Evolutionary conservation across 23 tunicate genomes (phyloP).

Genomic region (Botrylloides violaceus): DNA sequence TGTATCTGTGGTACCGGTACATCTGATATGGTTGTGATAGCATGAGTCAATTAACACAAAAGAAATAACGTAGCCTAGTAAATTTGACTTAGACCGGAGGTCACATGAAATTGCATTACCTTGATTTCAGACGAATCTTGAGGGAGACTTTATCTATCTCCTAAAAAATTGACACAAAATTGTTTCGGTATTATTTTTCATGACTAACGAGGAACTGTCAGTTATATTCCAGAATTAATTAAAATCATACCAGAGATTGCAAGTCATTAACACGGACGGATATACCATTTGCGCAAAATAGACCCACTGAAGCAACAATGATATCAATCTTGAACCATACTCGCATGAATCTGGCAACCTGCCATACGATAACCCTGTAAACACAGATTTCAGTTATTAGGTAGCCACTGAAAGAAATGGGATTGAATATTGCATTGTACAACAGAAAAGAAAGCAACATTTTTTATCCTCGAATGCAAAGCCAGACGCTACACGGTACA

Average conservation of each 20-base stretch:
- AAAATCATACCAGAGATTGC: conserved; percentile 60
- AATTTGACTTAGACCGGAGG: too few species aligned
- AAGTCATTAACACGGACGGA: conserved; percentile 60
- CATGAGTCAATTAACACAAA: too few species aligned
- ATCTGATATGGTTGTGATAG: too few species aligned
- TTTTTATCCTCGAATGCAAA: too few species aligned
- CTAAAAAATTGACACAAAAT: conserved; percentile 33
- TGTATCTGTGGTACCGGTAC: too few species aligned
- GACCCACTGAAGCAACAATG: conserved; percentile 47
- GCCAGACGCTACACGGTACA: too few species aligned
- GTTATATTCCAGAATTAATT: neutral
- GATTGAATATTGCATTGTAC: too few species aligned
- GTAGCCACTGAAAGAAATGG: too few species aligned
- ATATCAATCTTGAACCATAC: conserved; percentile 57
- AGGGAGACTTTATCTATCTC: conserved; percentile 69
- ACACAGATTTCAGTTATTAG: neutral
- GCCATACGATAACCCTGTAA: conserved; percentile 61
- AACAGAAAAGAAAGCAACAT: too few species aligned
- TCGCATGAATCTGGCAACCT: conserved; percentile 45
- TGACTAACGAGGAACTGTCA: too few species aligned
- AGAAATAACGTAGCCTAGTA: too few species aligned
- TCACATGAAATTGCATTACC: conserved; percentile 24
- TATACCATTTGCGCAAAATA: conserved; percentile 59
- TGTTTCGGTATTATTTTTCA: neutral
- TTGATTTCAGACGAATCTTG: conserved; percentile 35